These are phyloP conservation scores for Tetramorium bicarinatum DNA, from an alignment of 2,888 invertebrate species.

Conservation along the genomic window DNA sequence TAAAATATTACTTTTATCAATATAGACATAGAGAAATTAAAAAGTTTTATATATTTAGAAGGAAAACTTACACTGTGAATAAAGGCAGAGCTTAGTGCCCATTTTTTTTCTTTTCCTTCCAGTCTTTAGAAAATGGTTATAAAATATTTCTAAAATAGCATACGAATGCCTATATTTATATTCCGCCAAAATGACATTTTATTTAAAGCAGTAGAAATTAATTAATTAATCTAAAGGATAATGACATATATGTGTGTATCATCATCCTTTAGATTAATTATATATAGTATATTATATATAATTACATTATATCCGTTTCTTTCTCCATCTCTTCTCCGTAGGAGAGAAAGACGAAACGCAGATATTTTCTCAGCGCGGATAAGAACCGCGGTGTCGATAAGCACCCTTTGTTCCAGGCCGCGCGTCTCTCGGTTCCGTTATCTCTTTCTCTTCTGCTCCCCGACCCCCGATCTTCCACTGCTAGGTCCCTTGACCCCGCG, in stretches of 20 bases:
- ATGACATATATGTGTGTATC: too few species aligned
- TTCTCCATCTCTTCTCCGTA: too few species aligned
- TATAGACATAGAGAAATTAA: neutral
- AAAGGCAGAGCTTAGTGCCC: neutral
- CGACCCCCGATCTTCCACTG: constrained; percentile 61
- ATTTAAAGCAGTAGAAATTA: neutral
- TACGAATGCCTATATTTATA: neutral
- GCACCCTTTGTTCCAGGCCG: constrained; percentile 81
- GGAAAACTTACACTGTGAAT: too few species aligned
- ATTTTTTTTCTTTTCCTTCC: neutral
- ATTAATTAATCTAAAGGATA: neutral
- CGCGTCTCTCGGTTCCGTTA: constrained; percentile 65
- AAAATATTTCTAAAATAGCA: neutral
- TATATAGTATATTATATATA: too few species aligned
- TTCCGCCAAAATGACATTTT: neutral
- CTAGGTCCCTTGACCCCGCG: constrained; percentile 40
- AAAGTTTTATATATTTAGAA: constrained; percentile 22
- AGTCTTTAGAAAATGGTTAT: neutral
- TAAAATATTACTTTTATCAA: constrained; percentile 25
- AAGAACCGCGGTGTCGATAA: constrained; percentile 83
- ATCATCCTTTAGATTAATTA: too few species aligned
- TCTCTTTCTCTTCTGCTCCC: constrained; percentile 69
- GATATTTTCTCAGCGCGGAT: too few species aligned
- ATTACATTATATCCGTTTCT: too few species aligned
- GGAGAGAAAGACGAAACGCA: too few species aligned